phyloP scores from a whole-genome alignment of 2,113 vertebrate species.

The Trinectes maculatus region DNA sequence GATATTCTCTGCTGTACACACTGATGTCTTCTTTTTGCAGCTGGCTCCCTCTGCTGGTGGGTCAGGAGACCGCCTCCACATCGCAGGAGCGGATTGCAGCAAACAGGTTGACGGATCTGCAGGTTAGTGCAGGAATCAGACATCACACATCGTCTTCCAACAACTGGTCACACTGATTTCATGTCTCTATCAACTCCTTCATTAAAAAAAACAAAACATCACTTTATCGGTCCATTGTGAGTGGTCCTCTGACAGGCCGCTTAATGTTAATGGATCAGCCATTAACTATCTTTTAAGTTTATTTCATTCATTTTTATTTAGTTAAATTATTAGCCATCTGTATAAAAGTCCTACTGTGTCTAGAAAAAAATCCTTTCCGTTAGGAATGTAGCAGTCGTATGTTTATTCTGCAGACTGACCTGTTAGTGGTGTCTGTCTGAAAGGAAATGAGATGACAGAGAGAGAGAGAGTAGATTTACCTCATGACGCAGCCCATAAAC shows the following conservation, averaged over 20 bases:
- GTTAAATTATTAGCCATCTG: no score
- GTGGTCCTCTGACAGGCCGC: no score
- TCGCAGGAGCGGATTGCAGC: constrained; percentile 59
- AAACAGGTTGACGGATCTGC: constrained; percentile 74
- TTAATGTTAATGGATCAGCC: no score
- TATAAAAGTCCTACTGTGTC: no score
- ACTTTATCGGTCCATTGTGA: no score
- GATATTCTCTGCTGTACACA: no score
- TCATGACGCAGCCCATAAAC: constrained; percentile 6
- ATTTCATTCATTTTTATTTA: no score
- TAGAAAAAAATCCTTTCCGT: no score
- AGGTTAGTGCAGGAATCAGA: constrained; percentile 71
- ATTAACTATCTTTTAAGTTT: no score
- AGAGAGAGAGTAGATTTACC: constrained; percentile 10
- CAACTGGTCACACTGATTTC: no score
- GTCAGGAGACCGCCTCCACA: constrained; percentile 73
- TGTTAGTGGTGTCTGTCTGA: constrained; percentile 20
- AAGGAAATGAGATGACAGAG: constrained; percentile 52
- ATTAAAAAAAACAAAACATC: no score
- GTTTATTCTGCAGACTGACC: constrained; percentile 16
- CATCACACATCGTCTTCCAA: background rate
- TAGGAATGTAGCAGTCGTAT: constrained; percentile 8
- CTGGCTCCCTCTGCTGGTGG: constrained; percentile 83
- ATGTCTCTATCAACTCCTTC: no score
- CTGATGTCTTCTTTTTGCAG: constrained; percentile 72